Percentiles rank a stretch among this genome's conserved stretches.
Evolutionary conservation across 2,113 vertebrate species (phyloP).

Genomic region (Myocastor coypus): DNA sequence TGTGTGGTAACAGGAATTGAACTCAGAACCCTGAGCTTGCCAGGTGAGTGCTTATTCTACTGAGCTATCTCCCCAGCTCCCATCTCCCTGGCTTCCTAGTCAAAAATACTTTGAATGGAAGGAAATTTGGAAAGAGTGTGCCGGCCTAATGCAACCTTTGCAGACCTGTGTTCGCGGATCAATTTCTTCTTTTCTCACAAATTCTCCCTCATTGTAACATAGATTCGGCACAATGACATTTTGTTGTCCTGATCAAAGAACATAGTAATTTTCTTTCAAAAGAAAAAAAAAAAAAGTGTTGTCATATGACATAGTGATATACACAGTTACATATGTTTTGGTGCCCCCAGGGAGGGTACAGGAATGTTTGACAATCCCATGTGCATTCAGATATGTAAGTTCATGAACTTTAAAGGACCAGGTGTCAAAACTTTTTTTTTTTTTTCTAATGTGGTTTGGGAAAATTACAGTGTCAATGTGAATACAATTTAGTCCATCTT

Average conservation of each 20-base stretch:
- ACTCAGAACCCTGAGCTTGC: too few relatives aligned
- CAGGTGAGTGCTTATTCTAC: too few relatives aligned
- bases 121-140: neutral
- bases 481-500: slow-evolving; percentile 51
- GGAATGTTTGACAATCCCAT: slow-evolving; percentile 72
- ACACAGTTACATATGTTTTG: slow-evolving; percentile 59
- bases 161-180: neutral
- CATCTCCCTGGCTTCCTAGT: neutral
- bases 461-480: slow-evolving; percentile 62
- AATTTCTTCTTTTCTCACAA: neutral
- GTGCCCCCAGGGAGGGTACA: slow-evolving; percentile 34
- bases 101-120: neutral
- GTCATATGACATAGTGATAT: slow-evolving; percentile 67
- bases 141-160: neutral
- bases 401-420: slow-evolving; percentile 76
- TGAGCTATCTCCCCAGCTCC: too few relatives aligned
- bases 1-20: too few relatives aligned
- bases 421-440: slow-evolving; percentile 75
- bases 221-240: slow-evolving; percentile 25
- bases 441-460: slow-evolving; percentile 60
- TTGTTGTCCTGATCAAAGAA: slow-evolving; percentile 48
- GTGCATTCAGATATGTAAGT: slow-evolving; percentile 75
- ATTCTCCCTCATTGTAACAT: neutral
- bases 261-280: slow-evolving; percentile 57
- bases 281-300: neutral